Evolutionary conservation across 2,888 invertebrate species (phyloP), one percentile per base, ranked within the genome.

Genomic region (Amaurobius ferox): DNA sequence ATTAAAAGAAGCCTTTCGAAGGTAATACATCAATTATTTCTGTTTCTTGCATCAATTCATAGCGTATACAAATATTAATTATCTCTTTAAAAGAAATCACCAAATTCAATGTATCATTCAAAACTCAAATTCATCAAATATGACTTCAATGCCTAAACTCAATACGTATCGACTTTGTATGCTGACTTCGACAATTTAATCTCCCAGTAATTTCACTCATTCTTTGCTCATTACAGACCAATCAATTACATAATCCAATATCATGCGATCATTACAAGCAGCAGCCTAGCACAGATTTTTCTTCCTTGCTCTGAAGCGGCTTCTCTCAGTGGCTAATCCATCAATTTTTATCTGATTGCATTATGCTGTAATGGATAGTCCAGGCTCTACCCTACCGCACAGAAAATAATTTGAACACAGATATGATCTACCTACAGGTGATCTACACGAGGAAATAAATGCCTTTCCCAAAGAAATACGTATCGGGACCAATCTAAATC

Each of bases 291-390:
- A 44, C 44, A 44, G 11, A 5, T 44, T 44, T 44, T 44, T 16
- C 44, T 44, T n/a, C n/a, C n/a, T n/a, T n/a, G n/a, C 13, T 7
- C 16, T 23, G 7, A 19, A 23, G 19, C 23, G 2, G 19, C 55
- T 5, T 19, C 2, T 23, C 3, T 1, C 3, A 23, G 55, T 23
- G 23, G 23, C 55, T 3, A 23, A 55, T 55, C 23, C 23, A 55
- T 55, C 55, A 55, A 55, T 23, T 23, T 55, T 55, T 55, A 55
- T 55, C 55, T 55, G 55, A 55, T 55, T 23, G 55, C 23, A 55
- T 55, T 23, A 23, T 55, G 5, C 19, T 23, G 44, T 44, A 16
- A 44, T 16, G 44, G 44, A 44, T 44, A 44, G 44, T 16, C 16
- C 44, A 2, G 44, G 16, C 5, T 55, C 55, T 11, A 55, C 11